Percentiles rank a stretch among this genome's conserved stretches.
Conservation (phyloP, 2,888 invertebrate species). For the Ophion obscuratus region DNA sequence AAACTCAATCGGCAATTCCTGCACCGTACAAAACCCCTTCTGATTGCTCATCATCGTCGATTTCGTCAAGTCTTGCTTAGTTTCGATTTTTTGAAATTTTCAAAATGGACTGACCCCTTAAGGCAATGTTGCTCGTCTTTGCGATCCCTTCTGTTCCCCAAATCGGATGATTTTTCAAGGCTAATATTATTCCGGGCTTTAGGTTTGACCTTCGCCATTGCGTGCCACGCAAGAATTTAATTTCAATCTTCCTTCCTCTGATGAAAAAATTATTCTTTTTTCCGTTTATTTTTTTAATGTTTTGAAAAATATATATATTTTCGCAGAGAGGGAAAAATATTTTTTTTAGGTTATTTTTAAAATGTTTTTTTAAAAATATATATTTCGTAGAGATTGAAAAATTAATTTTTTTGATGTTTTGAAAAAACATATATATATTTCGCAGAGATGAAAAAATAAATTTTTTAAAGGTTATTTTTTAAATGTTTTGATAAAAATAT, state of each 20-base stretch:
- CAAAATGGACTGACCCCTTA: too few species aligned
- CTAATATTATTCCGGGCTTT: background rate
- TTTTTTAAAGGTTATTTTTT: background rate
- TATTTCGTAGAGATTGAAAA: constrained; percentile 85
- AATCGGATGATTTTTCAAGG: constrained; percentile 29
- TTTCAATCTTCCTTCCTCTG: background rate
- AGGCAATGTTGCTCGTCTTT: constrained; percentile 19
- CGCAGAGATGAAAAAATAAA: background rate
- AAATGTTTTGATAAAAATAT: background rate
- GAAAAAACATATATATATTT: background rate
- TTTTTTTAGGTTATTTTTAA: background rate
- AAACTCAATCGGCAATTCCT: too few species aligned
- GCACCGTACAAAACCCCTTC: too few species aligned
- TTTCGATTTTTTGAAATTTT: too few species aligned
- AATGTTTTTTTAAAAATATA: background rate
- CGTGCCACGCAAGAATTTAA: background rate
- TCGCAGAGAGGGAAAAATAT: background rate
- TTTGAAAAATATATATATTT: background rate
- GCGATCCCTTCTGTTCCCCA: background rate
- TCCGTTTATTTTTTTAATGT: background rate
- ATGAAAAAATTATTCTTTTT: background rate
- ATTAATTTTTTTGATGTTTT: background rate
- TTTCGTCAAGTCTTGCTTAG: too few species aligned
- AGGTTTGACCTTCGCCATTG: constrained; percentile 7
- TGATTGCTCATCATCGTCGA: too few species aligned